Percentiles rank a stretch among this genome's conserved stretches.
Conservation (phyloP, 2,113 vertebrate species). For the Onychostruthus taczanowskii region DNA sequence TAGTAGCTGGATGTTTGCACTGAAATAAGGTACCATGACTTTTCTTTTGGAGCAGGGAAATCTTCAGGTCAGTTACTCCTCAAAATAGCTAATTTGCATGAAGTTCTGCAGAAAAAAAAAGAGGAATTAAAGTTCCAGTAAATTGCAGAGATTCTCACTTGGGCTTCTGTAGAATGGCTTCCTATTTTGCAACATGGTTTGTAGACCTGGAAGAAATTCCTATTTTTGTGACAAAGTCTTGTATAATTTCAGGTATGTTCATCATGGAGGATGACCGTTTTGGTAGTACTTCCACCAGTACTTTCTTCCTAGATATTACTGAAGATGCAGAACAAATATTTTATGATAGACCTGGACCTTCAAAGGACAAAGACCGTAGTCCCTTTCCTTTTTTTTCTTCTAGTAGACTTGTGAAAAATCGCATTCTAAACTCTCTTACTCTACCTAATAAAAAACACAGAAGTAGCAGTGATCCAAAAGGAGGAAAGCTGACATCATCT, state of each 20-base stretch:
- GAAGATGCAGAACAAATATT: constrained; percentile 84
- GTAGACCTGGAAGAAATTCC: background rate
- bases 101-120: background rate
- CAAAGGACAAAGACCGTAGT: constrained; percentile 90
- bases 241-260: constrained; percentile 86
- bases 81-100: background rate
- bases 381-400: constrained; percentile 92
- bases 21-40: background rate
- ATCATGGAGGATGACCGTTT: constrained; percentile 92
- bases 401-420: constrained; percentile 89
- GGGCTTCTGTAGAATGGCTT: background rate
- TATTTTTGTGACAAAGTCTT: background rate
- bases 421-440: constrained; percentile 91
- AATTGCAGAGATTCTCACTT: fast-evolving
- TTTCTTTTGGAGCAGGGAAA: background rate
- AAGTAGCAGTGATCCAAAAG: constrained; percentile 91
- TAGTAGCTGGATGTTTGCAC: background rate
- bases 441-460: constrained; percentile 95
- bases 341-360: constrained; percentile 84
- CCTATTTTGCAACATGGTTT: background rate
- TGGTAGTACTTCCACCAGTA: constrained; percentile 79
- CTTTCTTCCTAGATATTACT: constrained; percentile 81
- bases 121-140: background rate
- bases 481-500: constrained; percentile 75
- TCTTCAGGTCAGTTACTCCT: background rate